A percentile compares a stretch with the other conserved stretches of the same genome.
Evolutionary conservation across 1,140 invertebrate genomes (phyloP).

Genomic region (Trichonephila inaurata): DNA sequence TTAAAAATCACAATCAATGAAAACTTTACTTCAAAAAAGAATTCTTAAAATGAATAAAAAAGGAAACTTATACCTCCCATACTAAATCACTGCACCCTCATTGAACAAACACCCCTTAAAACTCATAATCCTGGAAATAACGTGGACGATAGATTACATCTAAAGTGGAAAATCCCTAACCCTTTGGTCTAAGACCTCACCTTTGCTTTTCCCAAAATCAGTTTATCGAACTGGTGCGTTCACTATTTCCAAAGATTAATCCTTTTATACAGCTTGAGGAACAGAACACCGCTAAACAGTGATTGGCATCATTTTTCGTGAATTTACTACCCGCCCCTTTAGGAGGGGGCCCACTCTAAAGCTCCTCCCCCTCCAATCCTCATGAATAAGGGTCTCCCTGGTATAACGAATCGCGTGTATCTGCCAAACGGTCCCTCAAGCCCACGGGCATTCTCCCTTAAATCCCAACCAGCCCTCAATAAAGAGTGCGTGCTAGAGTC

Average conservation of each 20-base stretch:
- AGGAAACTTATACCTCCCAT: no score
- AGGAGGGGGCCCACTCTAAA: slow-evolving; percentile 17
- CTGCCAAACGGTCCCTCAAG: slow-evolving; percentile 58
- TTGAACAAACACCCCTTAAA: no score
- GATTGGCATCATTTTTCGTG: slow-evolving; percentile 27
- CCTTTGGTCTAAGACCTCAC: not conserved
- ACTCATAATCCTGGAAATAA: no score
- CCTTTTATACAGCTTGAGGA: slow-evolving; percentile 10
- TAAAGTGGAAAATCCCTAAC: no score
- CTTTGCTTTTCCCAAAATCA: not conserved
- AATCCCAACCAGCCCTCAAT: slow-evolving; percentile 68
- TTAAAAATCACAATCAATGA: no score
- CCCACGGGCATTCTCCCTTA: slow-evolving; percentile 30
- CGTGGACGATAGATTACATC: no score
- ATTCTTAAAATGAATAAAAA: no score
- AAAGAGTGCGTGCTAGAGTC: slow-evolving; percentile 24
- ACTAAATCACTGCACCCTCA: no score
- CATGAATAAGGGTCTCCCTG: slow-evolving; percentile 5
- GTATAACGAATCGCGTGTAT: slow-evolving; percentile 41
- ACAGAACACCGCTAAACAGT: not conserved
- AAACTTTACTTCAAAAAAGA: no score
- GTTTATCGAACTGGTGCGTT: not conserved
- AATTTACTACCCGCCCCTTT: slow-evolving; percentile 33
- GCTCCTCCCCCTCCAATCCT: slow-evolving; percentile 31
- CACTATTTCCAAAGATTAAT: not conserved